A percentile compares a stretch with the other conserved stretches of the same genome.
These are phyloP conservation scores for Chymomyza fuscimana DNA, from an alignment of 2,888 invertebrate species.

Conservation along the genomic window DNA sequence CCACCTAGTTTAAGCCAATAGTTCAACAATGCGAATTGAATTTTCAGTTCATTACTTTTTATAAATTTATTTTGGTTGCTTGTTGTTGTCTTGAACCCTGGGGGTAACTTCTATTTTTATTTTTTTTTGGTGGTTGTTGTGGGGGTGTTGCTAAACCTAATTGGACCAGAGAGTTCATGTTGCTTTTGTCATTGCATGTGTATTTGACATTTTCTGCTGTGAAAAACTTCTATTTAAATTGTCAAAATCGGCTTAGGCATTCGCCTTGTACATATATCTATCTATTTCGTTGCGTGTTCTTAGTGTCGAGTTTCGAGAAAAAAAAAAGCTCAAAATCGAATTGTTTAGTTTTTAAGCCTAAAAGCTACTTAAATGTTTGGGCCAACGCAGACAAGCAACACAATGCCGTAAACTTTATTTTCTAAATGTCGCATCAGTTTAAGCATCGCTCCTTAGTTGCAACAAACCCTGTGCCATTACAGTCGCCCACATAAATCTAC, in stretches of 20 bases:
- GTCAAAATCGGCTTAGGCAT: slow-evolving; percentile 60
- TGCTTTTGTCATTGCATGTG: slow-evolving; percentile 33
- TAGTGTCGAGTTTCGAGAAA: slow-evolving; percentile 51
- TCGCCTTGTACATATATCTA: slow-evolving; percentile 14
- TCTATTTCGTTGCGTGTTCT: slow-evolving; percentile 19
- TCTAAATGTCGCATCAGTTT: not conserved
- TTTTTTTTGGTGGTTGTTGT: not conserved
- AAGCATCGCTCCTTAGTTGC: not conserved
- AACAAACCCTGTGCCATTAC: not conserved
- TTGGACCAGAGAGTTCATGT: slow-evolving; percentile 47
- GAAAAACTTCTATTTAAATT: slow-evolving; percentile 61
- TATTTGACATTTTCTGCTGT: slow-evolving; percentile 65
- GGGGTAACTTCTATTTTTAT: not conserved
- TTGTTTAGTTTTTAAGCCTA: slow-evolving; percentile 59
- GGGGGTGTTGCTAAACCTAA: slow-evolving; percentile 49
- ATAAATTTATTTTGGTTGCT: slow-evolving; percentile 49
- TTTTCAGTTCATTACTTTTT: slow-evolving; percentile 67
- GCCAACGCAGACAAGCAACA: slow-evolving; percentile 3
- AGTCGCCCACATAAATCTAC: slow-evolving; percentile 4
- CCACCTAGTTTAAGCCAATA: not conserved
- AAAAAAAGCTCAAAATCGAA: slow-evolving; percentile 48
- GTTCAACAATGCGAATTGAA: slow-evolving; percentile 37
- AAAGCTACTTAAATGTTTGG: slow-evolving; percentile 57
- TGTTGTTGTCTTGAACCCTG: slow-evolving; percentile 19
- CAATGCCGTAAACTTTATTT: not conserved